These are phyloP conservation scores for Habropoda laboriosa DNA, from an alignment of 1,140 invertebrate species.

Conservation along the genomic window DNA sequence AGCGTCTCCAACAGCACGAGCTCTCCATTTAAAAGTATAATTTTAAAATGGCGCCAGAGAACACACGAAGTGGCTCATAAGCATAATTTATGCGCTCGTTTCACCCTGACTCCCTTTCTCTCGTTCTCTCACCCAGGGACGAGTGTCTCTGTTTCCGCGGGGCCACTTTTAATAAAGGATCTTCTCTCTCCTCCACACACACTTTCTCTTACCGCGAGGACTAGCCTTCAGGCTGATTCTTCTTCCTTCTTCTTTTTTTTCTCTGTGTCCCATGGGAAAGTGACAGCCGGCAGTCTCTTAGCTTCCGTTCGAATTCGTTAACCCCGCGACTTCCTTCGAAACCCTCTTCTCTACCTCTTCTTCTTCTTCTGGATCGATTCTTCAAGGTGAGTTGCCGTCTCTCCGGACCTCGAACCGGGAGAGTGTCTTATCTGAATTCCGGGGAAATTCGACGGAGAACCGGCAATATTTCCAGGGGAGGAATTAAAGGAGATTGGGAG, in stretches of 20 bases:
- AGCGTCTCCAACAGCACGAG: slow-evolving; percentile 18
- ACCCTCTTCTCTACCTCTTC: background rate
- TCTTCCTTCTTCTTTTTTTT: too few species aligned
- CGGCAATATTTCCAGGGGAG: background rate
- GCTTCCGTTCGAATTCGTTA: slow-evolving; percentile 57
- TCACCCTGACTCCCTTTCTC: slow-evolving; percentile 4
- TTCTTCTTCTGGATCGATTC: slow-evolving; percentile 31
- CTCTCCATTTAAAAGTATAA: slow-evolving; percentile 75
- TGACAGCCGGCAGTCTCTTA: slow-evolving; percentile 8
- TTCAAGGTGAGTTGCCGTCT: background rate
- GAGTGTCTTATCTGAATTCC: slow-evolving; percentile 32
- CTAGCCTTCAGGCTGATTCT: slow-evolving; percentile 16
- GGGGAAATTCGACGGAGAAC: background rate
- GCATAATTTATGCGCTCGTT: slow-evolving; percentile 72
- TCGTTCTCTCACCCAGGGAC: background rate
- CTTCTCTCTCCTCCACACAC: too few species aligned
- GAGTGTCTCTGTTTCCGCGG: slow-evolving; percentile 46
- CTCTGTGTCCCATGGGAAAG: slow-evolving; percentile 35
- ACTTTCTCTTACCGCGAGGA: slow-evolving; percentile 17
- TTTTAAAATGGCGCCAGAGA: slow-evolving; percentile 69
- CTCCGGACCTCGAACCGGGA: background rate
- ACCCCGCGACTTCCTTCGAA: slow-evolving; percentile 37
- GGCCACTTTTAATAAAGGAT: slow-evolving; percentile 73
- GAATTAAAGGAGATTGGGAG: background rate
- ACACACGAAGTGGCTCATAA: slow-evolving; percentile 71